These are phyloP conservation scores for Arenicola marina DNA, from an alignment of 2,888 invertebrate genomes.

Conservation along the genomic window DNA sequence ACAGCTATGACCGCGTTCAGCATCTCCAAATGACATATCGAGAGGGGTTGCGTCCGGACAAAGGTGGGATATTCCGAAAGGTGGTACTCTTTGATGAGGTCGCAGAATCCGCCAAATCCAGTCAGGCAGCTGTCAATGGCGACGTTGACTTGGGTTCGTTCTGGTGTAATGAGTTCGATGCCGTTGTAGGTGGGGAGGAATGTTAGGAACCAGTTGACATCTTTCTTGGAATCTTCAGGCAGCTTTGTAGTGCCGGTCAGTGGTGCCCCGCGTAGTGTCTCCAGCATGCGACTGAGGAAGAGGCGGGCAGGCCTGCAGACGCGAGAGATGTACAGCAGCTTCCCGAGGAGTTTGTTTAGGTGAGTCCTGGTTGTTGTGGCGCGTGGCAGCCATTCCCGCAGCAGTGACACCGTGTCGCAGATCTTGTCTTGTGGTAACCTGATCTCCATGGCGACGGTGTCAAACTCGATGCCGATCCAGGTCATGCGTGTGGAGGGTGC, in stretches of 20 bases:
- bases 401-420: background rate
- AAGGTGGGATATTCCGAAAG: background rate
- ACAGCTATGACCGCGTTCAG: background rate
- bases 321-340: background rate
- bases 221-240: background rate
- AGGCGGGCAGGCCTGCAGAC: background rate
- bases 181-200: background rate
- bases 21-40: slow-evolving; percentile 1
- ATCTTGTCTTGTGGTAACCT: background rate
- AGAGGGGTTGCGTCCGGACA: background rate
- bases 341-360: background rate
- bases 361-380: background rate
- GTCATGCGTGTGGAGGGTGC: background rate
- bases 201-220: background rate
- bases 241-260: background rate
- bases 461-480: background rate
- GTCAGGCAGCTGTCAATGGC: background rate
- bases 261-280: background rate
- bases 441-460: background rate
- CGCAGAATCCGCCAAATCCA: background rate
- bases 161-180: background rate
- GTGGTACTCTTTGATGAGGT: background rate
- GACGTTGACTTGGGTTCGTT: background rate
- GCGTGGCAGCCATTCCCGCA: background rate
- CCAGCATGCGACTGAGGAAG: slow-evolving; percentile 1